A percentile compares a stretch with the other conserved stretches of the same genome.
phyloP scores from a whole-genome alignment of 1,140 invertebrate genomes.

The Nixonia krombeini region DNA sequence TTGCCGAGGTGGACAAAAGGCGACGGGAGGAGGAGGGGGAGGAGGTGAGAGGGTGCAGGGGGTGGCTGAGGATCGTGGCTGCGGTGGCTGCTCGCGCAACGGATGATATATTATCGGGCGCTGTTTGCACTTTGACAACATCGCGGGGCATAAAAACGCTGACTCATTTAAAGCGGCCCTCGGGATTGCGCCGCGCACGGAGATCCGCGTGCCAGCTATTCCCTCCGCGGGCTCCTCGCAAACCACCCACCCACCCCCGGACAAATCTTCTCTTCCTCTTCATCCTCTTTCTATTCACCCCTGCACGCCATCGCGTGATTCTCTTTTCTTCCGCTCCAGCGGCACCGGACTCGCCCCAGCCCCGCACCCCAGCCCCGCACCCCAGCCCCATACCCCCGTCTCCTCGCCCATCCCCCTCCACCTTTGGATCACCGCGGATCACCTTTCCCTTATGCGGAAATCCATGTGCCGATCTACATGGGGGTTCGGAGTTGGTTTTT shows the following conservation, averaged over 20 bases:
- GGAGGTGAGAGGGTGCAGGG: constrained; percentile 32
- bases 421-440: background rate
- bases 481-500: background rate
- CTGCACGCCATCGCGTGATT: constrained; percentile 58
- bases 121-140: constrained; percentile 73
- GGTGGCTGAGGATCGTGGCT: constrained; percentile 46
- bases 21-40: constrained; percentile 35
- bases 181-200: constrained; percentile 64
- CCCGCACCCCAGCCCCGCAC: too few relatives aligned
- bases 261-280: constrained; percentile 41
- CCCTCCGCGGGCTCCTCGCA: constrained; percentile 29
- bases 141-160: constrained; percentile 72
- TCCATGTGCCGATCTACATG: background rate
- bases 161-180: constrained; percentile 73
- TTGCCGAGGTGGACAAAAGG: constrained; percentile 50
- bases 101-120: constrained; percentile 72
- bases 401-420: constrained; percentile 8
- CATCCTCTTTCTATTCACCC: constrained; percentile 48
- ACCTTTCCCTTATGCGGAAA: background rate
- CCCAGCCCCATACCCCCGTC: constrained; percentile 26
- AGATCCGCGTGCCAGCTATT: constrained; percentile 56
- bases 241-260: constrained; percentile 29
- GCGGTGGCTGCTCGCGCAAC: constrained; percentile 58
- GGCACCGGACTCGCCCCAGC: constrained; percentile 50
- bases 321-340: constrained; percentile 61